A percentile compares a stretch with the other conserved stretches of the same genome.
These are phyloP conservation scores for Mesoligia furuncula DNA, from an alignment of 2,888 invertebrate genomes.

Conservation along the genomic window DNA sequence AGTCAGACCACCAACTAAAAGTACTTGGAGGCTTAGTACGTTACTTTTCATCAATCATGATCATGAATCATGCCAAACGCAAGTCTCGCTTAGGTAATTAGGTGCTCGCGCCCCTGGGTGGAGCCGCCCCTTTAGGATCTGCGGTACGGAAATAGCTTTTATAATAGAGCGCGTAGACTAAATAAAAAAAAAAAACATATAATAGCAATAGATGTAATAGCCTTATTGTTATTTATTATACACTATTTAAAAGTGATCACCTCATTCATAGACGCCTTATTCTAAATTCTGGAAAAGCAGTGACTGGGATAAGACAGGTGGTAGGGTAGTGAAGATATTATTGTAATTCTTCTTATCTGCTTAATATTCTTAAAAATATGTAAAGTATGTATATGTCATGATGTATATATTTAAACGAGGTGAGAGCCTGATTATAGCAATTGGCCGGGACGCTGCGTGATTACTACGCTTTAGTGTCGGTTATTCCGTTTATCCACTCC, in stretches of 20 bases:
- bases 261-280: constrained; percentile 14
- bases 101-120: constrained; percentile 8
- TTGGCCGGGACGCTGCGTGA: not conserved
- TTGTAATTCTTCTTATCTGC: constrained; percentile 33
- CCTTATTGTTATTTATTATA: constrained; percentile 22
- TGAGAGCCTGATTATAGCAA: constrained; percentile 7
- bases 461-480: constrained; percentile 5
- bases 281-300: constrained; percentile 6
- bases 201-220: constrained; percentile 44
- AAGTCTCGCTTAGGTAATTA: not conserved
- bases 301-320: constrained; percentile 10
- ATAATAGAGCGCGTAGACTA: constrained; percentile 14
- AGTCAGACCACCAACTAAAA: not conserved
- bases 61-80: not conserved
- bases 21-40: not conserved
- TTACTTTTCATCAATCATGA: not conserved
- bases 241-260: constrained; percentile 17
- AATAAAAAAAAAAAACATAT: constrained; percentile 4
- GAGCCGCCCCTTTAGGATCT: constrained; percentile 8
- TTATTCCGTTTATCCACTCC: not conserved
- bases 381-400: constrained; percentile 2
- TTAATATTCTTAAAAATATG: constrained; percentile 20
- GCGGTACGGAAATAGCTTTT: constrained; percentile 26
- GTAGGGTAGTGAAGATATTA: constrained; percentile 35
- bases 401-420: constrained; percentile 21